Evolutionary conservation across 1,140 invertebrate species (phyloP), one percentile per base, ranked within the genome.

Genomic region (Triops cancriformis): DNA sequence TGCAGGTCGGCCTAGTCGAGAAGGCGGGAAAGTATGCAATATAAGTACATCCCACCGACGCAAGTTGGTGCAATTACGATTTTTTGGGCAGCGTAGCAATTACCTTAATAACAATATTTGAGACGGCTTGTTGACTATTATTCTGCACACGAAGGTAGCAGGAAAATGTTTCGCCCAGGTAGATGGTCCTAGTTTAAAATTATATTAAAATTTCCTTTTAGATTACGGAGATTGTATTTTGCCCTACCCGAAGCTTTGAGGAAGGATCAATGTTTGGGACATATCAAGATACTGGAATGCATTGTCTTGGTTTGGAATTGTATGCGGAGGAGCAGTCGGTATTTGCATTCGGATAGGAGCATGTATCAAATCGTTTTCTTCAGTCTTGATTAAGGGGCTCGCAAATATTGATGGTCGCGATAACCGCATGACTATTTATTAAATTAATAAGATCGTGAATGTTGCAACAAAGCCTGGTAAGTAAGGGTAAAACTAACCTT

Each of bases 61-160:
- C 31, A 37, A 37, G 7, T 37, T 37, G 7, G 31, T 37, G 7
- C 7, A 37, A 37, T 37, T n/a, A 37, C 64, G n/a, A 78, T 64
- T n/a, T 64, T 79, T 73, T 4, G 31, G 73, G 14, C 45, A 77
- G 75, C 31, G n/a, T 73, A 51, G 28, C 28, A 41, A 64, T 83
- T 83, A 91, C 90, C 85, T 95, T 95, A 1, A 96, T 90, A 26
- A 87, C 88, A 26, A 97, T 92, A 86, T 94, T 90, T 80, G 92
- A 91, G 14, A 94, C 92, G 12, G 88, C 82, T 85, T 94, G 90
- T 79, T 89, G 88, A 76, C 94, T 96, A 83, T 97, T 94, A 88
- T 98, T 99, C 82, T 98, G 94, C 73, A 99, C 93, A 87, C 94
- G 97, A 75, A 99, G 91, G 83, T 98, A 98, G 84, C 96, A 96